phyloP scores from a whole-genome alignment of 2,797 vertebrate species.

The Linurgus olivaceus region DNA sequence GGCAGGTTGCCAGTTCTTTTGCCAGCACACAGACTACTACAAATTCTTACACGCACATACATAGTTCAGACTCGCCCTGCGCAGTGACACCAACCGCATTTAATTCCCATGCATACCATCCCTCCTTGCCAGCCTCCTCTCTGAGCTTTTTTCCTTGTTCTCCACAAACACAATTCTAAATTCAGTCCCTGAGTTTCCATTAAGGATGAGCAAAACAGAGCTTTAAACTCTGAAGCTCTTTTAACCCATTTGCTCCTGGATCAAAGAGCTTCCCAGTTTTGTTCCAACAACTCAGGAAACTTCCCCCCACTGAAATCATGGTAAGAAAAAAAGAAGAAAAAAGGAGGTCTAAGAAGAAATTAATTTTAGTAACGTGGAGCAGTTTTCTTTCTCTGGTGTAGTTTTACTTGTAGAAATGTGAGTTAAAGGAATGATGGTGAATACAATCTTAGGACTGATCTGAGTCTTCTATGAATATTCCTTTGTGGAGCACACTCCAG shows the following conservation, averaged over 20 bases:
- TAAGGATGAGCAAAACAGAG: constrained; percentile 50
- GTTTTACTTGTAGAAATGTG: not conserved
- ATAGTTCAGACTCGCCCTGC: constrained; percentile 61
- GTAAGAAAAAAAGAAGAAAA: not conserved
- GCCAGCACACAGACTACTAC: constrained; percentile 57
- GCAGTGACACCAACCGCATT: constrained; percentile 54
- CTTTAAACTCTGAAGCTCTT: constrained; percentile 8
- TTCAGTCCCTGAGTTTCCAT: constrained; percentile 44
- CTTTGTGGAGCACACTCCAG: not conserved
- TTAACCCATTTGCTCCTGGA: constrained; percentile 47
- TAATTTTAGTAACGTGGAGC: not conserved
- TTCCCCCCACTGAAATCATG: not conserved
- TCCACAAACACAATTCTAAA: constrained; percentile 40
- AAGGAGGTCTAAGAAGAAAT: not conserved
- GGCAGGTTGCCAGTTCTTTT: constrained; percentile 51
- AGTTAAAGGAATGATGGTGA: not conserved
- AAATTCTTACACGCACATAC: constrained; percentile 62
- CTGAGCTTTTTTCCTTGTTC: constrained; percentile 26
- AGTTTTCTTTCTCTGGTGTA: constrained; percentile 18
- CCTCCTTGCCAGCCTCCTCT: constrained; percentile 43
- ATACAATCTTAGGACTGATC: not conserved
- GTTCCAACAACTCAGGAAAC: not conserved
- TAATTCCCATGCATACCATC: constrained; percentile 57
- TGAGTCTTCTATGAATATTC: constrained; percentile 16
- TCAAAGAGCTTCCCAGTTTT: not conserved